Base-by-base conservation (phyloP, 2,888 invertebrate genomes). In the Beris chalybata region DNA sequence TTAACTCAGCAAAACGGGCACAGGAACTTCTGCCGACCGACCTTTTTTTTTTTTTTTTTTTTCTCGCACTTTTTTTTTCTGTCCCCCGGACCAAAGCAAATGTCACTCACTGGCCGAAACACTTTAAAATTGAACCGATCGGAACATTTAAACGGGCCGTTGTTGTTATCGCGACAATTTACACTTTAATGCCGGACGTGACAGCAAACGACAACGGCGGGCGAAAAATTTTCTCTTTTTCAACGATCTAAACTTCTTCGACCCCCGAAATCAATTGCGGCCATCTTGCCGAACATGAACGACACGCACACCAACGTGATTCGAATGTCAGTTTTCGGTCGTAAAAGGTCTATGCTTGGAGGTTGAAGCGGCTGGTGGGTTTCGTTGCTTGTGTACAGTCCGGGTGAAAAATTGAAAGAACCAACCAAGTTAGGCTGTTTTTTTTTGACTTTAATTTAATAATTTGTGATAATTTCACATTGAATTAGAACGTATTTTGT, bases 121-220 rank as follows among this genome's bases (percentile, higher is more conserved):
- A 61, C 61, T 61, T 50, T 61, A 48, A 61, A 50, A 61, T 50
- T 61, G 31, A 52, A 61, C 3, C 52, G 30, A 5, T 38, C 52
- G 31, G 31, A n/a, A 22, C 38, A 13, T 31, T 30, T 52, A 38
- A 50, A 38, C 38, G 2, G 15, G 22, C 38, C 61, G 30, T 43
- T 43, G 15, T 11, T 29, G 43, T 30, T 45, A 45, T 57, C 22
- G 48, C 50, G 9, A 31, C 50, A 13, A 12, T 47, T 43, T 61
- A 38, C 50, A 15, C 12, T 38, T 43, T 61, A 61, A 61, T 61
- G 32, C 12, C n/a, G 9, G 38, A 38, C 38, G 38, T 38, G 38
- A 38, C 38, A 38, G 9, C 9, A 9, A 38, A 38, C 38, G 38
- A 38, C 38, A 9, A 38, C 38, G 38, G 38, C 38, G 38, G 38